These are phyloP conservation scores for Folsomia manolachei DNA, from an alignment of 2,888 invertebrate genomes.

Conservation along the genomic window DNA sequence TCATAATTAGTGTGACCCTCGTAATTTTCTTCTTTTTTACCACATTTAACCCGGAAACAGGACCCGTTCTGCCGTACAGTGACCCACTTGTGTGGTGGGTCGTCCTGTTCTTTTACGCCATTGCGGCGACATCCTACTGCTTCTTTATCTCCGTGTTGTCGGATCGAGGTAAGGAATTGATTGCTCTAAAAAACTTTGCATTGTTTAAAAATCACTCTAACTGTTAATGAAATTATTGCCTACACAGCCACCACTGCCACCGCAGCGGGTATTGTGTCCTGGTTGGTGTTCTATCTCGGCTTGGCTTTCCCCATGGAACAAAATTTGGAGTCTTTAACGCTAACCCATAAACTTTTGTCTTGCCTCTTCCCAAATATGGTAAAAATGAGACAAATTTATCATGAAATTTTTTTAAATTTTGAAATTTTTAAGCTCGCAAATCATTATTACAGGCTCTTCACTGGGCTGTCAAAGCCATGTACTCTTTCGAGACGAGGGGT, in stretches of 20 bases:
- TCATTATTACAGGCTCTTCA: too few relatives aligned
- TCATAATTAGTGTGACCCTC: conserved; percentile 53
- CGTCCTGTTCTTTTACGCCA: conserved; percentile 54
- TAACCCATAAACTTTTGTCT: conserved; percentile 45
- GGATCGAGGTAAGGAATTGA: conserved; percentile 54
- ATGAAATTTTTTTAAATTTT: too few relatives aligned
- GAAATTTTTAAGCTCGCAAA: too few relatives aligned
- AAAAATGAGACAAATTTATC: too few relatives aligned
- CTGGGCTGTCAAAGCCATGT: conserved; percentile 51
- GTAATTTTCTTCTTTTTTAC: conserved; percentile 54
- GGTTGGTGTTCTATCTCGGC: conserved; percentile 51
- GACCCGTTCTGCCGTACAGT: conserved; percentile 37
- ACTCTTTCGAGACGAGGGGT: conserved; percentile 50
- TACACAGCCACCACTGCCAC: conserved; percentile 52
- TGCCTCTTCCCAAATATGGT: conserved; percentile 52
- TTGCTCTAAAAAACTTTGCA: background rate
- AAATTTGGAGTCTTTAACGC: conserved; percentile 39
- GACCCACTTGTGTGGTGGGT: conserved; percentile 52
- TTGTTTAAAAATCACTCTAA: too few relatives aligned
- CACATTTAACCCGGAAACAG: conserved; percentile 44
- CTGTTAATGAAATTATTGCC: too few relatives aligned
- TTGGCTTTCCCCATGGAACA: conserved; percentile 44
- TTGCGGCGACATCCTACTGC: conserved; percentile 55
- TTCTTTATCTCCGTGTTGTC: conserved; percentile 56
- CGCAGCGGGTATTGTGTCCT: conserved; percentile 51